Conservation (phyloP, 2,888 invertebrate species). For the Cheilosia vulpina region DNA sequence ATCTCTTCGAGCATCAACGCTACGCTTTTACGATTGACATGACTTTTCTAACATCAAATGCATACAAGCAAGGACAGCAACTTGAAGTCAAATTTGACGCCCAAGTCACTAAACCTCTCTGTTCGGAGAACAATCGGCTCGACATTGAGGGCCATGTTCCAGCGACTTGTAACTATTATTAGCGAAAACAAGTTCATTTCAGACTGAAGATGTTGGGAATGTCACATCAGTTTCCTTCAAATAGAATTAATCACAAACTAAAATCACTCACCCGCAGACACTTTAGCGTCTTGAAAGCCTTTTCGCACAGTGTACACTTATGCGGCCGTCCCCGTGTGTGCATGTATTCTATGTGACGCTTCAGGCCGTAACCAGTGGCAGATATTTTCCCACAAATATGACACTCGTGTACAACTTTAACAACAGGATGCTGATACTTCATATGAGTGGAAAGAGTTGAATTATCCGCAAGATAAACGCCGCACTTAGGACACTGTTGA, state of each 20-base stretch:
- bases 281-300: slow-evolving; percentile 76
- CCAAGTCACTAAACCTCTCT: too few relatives aligned
- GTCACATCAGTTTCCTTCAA: not conserved
- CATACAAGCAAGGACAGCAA: too few relatives aligned
- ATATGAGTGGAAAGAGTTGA: slow-evolving; percentile 75
- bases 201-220: not conserved
- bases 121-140: too few relatives aligned
- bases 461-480: slow-evolving; percentile 69
- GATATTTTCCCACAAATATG: slow-evolving; percentile 77
- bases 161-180: too few relatives aligned
- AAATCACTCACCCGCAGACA: slow-evolving; percentile 69
- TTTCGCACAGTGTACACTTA: slow-evolving; percentile 76
- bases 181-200: too few relatives aligned
- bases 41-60: too few relatives aligned
- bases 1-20: too few relatives aligned
- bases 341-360: slow-evolving; percentile 76
- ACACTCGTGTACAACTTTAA: slow-evolving; percentile 72
- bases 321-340: slow-evolving; percentile 75
- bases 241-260: not conserved
- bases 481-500: slow-evolving; percentile 74
- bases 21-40: too few relatives aligned
- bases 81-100: too few relatives aligned
- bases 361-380: slow-evolving; percentile 73
- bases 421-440: slow-evolving; percentile 76
- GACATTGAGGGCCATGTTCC: too few relatives aligned